Base-by-base conservation (phyloP, 2,888 invertebrate genomes). In the Crocallis elinguaria region DNA sequence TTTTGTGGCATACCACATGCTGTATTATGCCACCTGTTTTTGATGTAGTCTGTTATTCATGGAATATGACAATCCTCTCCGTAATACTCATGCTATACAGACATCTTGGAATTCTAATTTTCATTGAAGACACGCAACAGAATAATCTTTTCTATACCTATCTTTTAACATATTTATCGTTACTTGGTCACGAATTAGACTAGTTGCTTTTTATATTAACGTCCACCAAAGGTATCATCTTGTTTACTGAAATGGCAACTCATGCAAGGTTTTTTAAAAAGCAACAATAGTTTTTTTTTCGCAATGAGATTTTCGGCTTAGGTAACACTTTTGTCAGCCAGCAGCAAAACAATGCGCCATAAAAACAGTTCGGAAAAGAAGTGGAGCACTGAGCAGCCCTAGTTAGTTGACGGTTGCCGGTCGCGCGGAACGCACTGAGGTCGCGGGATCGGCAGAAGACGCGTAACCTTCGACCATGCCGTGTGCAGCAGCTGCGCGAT, bases 381-480 rank as follows among this genome's bases (percentile, higher is more conserved):
- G 75, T 77, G 73, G 76, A 73, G 69, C 87, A 87, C 77, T 73
- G 76, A 73, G 69, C 87, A 87, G 79, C 88, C 89, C 89, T 88
- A 79, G 81, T 82, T 77, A 82, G 86, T 84, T 68, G 73, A 71
- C 69, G 79, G 75, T 64, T 78, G 75, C 73, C 84, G 79, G 73
- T 84, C 79, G 83, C 73, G 83, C 76, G 82, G 77, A 84, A 84
- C 85, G 81, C 77, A 75, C 73, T 60, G 72, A 71, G 73, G 69
- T 72, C 69, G 69, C 60, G 70, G 61, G 50, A 57, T 57, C 60
- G 59, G 51, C 71, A 75, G 75, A 75, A 64, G 71, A 67, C 68
- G 69, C 71, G 69, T 73, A 77, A 79, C 78, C 75, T 75, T 73
- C 79, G 73, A 73, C 73, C 80, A 91, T 91, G 90, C 90, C 88